Evolutionary conservation across 2,797 vertebrate species (phyloP).

Genomic region (Sebastes goodei): DNA sequence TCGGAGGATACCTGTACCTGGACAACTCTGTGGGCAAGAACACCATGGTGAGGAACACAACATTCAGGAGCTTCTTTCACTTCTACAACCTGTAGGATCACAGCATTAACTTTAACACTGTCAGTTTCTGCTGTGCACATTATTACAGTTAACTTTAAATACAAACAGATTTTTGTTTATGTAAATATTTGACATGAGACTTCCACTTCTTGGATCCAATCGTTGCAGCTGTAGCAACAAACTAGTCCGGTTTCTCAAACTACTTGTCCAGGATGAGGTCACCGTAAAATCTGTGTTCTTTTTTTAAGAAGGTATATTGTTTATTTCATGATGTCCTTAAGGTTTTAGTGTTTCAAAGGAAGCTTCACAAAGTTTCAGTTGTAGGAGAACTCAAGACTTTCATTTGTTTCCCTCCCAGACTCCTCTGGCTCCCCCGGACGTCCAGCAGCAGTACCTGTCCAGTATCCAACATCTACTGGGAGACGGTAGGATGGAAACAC

Average conservation of each 20-base stretch:
- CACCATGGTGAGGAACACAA: conserved; percentile 77
- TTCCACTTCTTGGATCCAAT: not conserved
- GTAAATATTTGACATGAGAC: not conserved
- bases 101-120: too few relatives aligned
- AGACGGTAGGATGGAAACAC: conserved; percentile 84
- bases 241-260: too few relatives aligned
- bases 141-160: too few relatives aligned
- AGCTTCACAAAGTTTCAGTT: too few relatives aligned
- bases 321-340: not conserved
- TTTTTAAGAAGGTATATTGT: not conserved
- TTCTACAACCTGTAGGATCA: too few relatives aligned
- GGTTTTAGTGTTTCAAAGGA: not conserved
- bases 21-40: conserved; percentile 91
- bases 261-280: not conserved
- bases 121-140: too few relatives aligned
- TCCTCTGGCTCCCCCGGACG: conserved; percentile 90
- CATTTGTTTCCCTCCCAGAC: conserved; percentile 71
- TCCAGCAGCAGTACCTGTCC: conserved; percentile 97
- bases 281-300: not conserved
- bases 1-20: conserved; percentile 97
- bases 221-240: not conserved
- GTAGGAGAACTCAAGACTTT: too few relatives aligned
- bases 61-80: too few relatives aligned
- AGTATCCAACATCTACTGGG: conserved; percentile 97
- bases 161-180: not conserved